Evolutionary conservation across 2,113 vertebrate species (phyloP).

Genomic region (Chaetura pelagica): DNA sequence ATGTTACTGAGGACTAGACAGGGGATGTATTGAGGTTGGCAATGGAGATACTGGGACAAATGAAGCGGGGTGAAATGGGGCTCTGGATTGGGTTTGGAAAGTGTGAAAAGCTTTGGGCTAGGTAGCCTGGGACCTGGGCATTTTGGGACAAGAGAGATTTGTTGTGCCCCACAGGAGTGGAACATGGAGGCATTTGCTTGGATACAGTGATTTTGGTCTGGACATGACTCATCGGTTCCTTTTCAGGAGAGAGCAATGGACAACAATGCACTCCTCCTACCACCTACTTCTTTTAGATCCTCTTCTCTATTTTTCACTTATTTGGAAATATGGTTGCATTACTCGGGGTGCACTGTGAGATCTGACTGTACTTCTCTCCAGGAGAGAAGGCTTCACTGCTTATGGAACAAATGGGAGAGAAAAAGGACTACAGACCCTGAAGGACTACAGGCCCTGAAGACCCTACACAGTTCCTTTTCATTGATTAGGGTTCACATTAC

Average conservation of each 20-base stretch:
- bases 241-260: neutral
- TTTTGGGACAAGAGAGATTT: neutral
- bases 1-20: neutral
- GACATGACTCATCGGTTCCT: neutral
- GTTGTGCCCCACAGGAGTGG: neutral
- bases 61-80: fast-evolving
- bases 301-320: neutral
- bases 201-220: neutral
- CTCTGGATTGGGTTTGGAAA: neutral
- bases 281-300: neutral
- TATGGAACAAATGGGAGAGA: neutral
- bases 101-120: neutral
- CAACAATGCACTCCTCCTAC: neutral
- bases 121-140: neutral
- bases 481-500: fast-evolving
- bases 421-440: neutral
- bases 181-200: neutral
- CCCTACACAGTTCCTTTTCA: neutral
- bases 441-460: neutral
- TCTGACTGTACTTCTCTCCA: neutral
- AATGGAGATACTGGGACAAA: neutral
- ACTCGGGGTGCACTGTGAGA: neutral
- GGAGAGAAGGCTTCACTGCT: neutral
- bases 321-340: neutral
- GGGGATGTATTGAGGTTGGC: neutral